Evolutionary conservation across 2,113 vertebrate genomes (phyloP).

Genomic region (Pedetes capensis): DNA sequence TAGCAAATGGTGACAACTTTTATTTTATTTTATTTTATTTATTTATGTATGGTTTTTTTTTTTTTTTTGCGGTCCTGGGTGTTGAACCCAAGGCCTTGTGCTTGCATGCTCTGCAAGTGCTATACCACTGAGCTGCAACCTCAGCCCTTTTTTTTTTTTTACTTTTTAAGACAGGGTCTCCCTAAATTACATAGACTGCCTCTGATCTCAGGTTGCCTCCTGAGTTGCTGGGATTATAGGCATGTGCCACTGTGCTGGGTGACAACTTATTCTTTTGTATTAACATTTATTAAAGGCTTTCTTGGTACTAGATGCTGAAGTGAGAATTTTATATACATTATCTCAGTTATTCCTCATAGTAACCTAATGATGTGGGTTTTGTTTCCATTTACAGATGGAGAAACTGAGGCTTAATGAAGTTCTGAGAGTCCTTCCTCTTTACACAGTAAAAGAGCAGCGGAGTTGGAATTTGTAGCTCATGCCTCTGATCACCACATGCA

Average conservation of each 20-base stretch:
- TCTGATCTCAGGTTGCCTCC: too few relatives aligned
- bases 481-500: not conserved
- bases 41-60: too few relatives aligned
- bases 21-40: too few relatives aligned
- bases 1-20: not conserved
- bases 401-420: not conserved
- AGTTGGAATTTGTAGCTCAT: not conserved
- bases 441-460: not conserved
- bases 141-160: too few relatives aligned
- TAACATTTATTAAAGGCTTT: conserved; percentile 4
- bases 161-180: too few relatives aligned
- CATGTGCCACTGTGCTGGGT: too few relatives aligned
- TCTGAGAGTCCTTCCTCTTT: not conserved
- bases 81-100: too few relatives aligned
- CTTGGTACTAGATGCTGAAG: not conserved
- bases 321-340: not conserved
- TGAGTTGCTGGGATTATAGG: too few relatives aligned
- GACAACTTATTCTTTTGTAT: not conserved
- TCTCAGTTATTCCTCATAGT: not conserved
- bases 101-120: too few relatives aligned
- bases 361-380: not conserved
- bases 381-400: not conserved
- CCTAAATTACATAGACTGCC: too few relatives aligned
- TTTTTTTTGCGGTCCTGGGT: too few relatives aligned
- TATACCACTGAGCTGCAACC: too few relatives aligned